These are phyloP conservation scores for Vanessa atalanta DNA, from an alignment of 1,140 invertebrate species.

Conservation along the genomic window DNA sequence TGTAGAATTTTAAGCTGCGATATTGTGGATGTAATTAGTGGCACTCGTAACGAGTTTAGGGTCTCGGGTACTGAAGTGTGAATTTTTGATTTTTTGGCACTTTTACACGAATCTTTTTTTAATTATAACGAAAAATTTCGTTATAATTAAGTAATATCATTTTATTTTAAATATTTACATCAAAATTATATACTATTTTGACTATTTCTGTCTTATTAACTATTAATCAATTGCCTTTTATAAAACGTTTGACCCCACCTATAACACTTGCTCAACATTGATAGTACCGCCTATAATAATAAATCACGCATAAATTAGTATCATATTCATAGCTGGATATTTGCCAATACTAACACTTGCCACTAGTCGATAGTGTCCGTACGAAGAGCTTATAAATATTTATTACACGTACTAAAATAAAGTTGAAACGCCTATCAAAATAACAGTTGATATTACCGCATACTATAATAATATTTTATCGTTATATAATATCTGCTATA, in stretches of 20 bases:
- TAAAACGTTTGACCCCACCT: not conserved
- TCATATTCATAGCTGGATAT: conserved; percentile 52
- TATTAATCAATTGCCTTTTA: too few relatives aligned
- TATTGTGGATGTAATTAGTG: conserved; percentile 75
- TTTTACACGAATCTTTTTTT: not conserved
- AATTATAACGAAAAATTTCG: not conserved
- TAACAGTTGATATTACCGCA: conserved; percentile 6
- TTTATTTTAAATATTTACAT: not conserved
- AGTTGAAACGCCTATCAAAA: conserved; percentile 18
- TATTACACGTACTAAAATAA: conserved; percentile 15
- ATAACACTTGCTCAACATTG: not conserved
- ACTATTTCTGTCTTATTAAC: too few relatives aligned
- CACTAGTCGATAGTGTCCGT: conserved; percentile 19
- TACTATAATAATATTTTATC: not conserved
- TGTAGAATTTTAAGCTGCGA: conserved; percentile 68
- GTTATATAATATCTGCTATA: not conserved
- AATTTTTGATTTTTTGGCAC: conserved; percentile 55
- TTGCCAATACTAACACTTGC: conserved; percentile 66
- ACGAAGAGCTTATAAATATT: conserved; percentile 19
- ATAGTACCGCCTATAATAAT: not conserved
- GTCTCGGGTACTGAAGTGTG: conserved; percentile 59
- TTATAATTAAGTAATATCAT: not conserved
- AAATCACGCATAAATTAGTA: conserved; percentile 8
- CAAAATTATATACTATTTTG: not conserved
- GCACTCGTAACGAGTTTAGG: conserved; percentile 69